Evolutionary conservation across 2,113 vertebrate species (phyloP).

Genomic region (Chloropsis cyanopogon): DNA sequence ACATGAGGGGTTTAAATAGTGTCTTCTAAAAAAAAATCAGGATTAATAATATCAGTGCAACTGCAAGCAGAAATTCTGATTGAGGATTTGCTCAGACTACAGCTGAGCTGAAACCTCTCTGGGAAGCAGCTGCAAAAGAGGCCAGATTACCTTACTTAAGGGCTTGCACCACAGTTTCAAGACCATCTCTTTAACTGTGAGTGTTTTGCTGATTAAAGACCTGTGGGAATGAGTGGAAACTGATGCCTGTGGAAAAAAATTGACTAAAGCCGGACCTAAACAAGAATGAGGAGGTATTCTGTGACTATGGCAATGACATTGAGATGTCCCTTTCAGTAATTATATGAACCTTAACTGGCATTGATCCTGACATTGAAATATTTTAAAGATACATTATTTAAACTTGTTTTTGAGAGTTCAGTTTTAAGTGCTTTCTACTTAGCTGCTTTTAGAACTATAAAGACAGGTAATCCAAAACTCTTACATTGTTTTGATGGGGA

Average conservation of each 20-base stretch:
- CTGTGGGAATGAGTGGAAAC: not conserved
- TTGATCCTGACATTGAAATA: not conserved
- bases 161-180: not conserved
- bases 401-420: not conserved
- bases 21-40: not conserved
- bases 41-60: not conserved
- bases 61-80: not conserved
- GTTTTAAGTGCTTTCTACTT: not conserved
- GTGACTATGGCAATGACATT: not conserved
- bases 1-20: not conserved
- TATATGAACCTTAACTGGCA: not conserved
- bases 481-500: not conserved
- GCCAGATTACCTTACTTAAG: not conserved
- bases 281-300: not conserved
- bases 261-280: not conserved
- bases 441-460: not conserved
- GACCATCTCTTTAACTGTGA: not conserved
- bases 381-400: not conserved
- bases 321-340: not conserved
- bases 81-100: not conserved
- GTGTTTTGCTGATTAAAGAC: constrained; percentile 13
- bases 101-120: not conserved
- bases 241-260: not conserved
- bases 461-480: not conserved
- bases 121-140: not conserved